A percentile compares a stretch with the other conserved stretches of the same genome.
Evolutionary conservation across 2,888 invertebrate genomes (phyloP).

Genomic region (Chalcosyrphus nemorum): DNA sequence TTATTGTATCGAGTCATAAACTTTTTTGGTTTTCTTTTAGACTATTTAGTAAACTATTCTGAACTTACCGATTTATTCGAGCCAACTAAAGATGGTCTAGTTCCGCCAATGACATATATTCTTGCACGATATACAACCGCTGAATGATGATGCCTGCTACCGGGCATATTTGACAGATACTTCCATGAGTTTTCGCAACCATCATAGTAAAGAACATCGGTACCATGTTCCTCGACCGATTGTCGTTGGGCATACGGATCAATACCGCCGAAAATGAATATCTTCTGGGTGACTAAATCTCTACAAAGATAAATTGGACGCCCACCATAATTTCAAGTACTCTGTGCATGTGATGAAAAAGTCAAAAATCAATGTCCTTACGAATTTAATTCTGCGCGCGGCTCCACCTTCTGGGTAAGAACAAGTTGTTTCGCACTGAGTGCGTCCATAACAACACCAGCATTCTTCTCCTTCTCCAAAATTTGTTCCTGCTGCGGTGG

Average conservation of each 20-base stretch:
- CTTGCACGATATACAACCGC: conserved; percentile 85
- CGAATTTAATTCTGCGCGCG: conserved; percentile 31
- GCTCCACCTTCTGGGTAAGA: conserved; percentile 4
- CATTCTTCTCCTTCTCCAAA: background rate
- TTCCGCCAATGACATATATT: conserved; percentile 86
- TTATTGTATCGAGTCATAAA: too few relatives aligned
- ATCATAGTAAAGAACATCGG: conserved; percentile 85
- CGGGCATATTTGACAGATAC: conserved; percentile 86
- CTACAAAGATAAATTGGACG: background rate
- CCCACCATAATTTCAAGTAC: background rate
- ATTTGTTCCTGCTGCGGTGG: background rate
- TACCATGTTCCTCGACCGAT: conserved; percentile 81
- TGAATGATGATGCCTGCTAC: conserved; percentile 88
- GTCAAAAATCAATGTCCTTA: conserved; percentile 26
- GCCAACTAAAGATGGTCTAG: conserved; percentile 73
- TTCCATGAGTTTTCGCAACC: conserved; percentile 86
- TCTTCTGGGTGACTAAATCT: conserved; percentile 47
- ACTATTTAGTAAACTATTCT: background rate
- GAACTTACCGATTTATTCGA: conserved; percentile 46
- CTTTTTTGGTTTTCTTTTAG: too few relatives aligned
- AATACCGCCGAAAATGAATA: conserved; percentile 87
- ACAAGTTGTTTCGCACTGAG: conserved; percentile 5
- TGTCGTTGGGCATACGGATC: conserved; percentile 84
- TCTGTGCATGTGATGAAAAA: background rate
- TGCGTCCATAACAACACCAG: background rate